Evolutionary conservation across 1,140 invertebrate species (phyloP).

Genomic region (Ips typographus): DNA sequence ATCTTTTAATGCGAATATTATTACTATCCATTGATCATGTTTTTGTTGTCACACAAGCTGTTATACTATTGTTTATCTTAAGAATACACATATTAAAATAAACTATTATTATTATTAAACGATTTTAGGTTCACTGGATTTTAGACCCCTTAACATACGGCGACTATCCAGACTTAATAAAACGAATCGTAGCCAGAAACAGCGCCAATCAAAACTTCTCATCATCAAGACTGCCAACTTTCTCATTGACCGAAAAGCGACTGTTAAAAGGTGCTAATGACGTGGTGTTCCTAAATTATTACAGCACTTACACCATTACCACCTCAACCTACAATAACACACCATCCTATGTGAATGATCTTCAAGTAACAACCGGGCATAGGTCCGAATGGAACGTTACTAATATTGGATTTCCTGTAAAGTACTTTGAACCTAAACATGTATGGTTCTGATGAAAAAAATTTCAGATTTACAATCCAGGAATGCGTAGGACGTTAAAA

Average conservation of each 20-base stretch:
- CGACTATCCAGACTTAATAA: constrained; percentile 65
- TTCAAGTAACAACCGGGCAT: background rate
- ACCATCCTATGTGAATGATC: background rate
- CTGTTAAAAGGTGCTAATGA: background rate
- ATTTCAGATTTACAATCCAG: constrained; percentile 37
- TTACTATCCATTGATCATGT: no score
- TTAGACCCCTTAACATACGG: constrained; percentile 65
- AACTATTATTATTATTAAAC: no score
- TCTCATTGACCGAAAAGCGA: background rate
- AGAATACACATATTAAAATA: no score
- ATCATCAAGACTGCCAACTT: background rate
- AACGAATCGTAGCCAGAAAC: constrained; percentile 47
- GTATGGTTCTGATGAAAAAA: no score
- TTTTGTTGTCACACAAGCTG: no score
- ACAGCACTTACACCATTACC: background rate
- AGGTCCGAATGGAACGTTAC: background rate
- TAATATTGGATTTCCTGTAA: background rate
- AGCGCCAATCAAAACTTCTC: background rate
- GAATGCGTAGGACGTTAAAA: constrained; percentile 59
- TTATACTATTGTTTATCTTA: no score
- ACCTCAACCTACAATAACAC: background rate
- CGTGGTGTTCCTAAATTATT: background rate
- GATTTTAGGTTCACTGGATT: constrained; percentile 59
- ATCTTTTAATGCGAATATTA: no score
- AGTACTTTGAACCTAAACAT: no score